phyloP scores from a whole-genome alignment of 2,797 vertebrate genomes.

The Alcedo quadribrachys region DNA sequence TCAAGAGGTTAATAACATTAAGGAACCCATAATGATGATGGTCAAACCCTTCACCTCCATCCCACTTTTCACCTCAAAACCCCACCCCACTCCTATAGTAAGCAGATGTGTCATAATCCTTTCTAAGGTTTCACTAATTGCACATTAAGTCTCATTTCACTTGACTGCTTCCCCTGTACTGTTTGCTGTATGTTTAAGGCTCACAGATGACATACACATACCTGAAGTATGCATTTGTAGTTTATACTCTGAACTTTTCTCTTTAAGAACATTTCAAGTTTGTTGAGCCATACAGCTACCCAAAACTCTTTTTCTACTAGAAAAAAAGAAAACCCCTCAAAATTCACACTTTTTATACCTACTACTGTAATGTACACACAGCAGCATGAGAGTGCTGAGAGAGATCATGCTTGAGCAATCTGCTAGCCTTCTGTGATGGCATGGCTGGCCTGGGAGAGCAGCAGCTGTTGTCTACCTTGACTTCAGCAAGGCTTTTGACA shows the following conservation, averaged over 20 bases:
- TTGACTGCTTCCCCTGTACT: neutral
- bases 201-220: neutral
- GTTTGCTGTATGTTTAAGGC: neutral
- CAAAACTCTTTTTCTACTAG: neutral
- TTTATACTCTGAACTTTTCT: neutral
- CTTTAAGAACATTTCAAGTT: neutral
- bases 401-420: neutral
- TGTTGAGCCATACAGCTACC: neutral
- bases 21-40: rapidly evolving
- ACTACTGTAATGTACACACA: neutral
- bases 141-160: neutral
- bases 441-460: no score
- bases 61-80: neutral
- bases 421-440: no score
- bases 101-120: neutral
- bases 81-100: neutral
- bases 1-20: neutral
- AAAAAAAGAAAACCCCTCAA: neutral
- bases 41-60: neutral
- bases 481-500: neutral
- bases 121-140: neutral
- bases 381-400: neutral
- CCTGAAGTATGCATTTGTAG: neutral
- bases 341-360: neutral
- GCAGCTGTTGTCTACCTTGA: no score